Base-by-base conservation (phyloP, 1,140 invertebrate genomes). In the Drosophila pandora region DNA sequence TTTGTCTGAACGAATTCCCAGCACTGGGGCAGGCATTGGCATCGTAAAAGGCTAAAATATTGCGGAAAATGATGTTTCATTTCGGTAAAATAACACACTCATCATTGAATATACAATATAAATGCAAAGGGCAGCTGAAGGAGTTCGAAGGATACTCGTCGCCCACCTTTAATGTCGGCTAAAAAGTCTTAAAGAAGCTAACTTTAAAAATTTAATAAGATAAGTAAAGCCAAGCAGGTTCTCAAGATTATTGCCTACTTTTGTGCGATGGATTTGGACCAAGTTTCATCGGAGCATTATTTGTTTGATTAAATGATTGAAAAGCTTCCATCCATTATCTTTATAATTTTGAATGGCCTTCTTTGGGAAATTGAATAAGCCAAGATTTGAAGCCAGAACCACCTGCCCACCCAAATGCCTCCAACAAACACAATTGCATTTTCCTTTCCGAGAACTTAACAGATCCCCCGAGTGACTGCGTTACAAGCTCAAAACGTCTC, bases 1-100 rank as follows among this genome's bases (percentile, higher is more conserved):
- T 17, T 22, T 22, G 43, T 47, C 17, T 23, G 43, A 60, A 8
- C 41, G 58, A 41, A 63, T 50, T 43, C 47, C 59, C 62, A 23
- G 58, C 45, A n/a, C 45, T n/a, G 9, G 30, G 54, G 54, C 53
- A 63, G 39, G 12, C 69, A 70, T 60, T 80, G 60, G 54, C 61
- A 71, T 68, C 81, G 78, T 84, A 85, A 85, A 77, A 67, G 78
- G 59, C 57, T 54, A 73, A 77, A 74, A 87, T 85, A 77, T 73
- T 62, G 57, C 65, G 62, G 54, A 84, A 73, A 65, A 68, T 82
- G 81, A 78, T 78, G 65, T 70, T 88, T 87, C 82, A 87, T 87
- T 85, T 78, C 69, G 82, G 75, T 78, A 87, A 85, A 78, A 85
- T 71, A 87, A 78, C 73, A 87, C 62, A 63, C 82, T 71, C 82